Base-by-base conservation (phyloP, 2,888 invertebrate species). In the Cosmorhoe ocellata region DNA sequence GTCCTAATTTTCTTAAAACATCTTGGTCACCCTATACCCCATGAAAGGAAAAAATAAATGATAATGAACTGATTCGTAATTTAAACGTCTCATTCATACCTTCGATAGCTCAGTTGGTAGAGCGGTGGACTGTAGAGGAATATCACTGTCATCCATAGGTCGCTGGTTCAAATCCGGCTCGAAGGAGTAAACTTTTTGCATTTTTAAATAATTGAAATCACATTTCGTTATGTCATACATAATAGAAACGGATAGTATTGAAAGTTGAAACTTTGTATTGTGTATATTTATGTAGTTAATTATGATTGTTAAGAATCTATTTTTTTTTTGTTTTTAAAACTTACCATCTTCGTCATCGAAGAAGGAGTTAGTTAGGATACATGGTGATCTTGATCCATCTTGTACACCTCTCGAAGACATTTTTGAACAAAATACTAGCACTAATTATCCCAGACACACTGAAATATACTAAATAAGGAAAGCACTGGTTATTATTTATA, bases 121-220 rank as follows among this genome's bases (percentile, higher is more conserved):
- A 91, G 90, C 90, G 90, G 90, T 91, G 90, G 90, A 90, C 90
- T 90, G 90, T 91, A 90, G 90, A 57, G 68, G 55, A 44, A 51
- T 18, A 34, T 14, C 46, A 54, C 61, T 71, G 91, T 56, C 33
- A 91, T 91, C 91, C 91, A 91, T 91, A 91, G 91, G 91, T 91
- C 91, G 90, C 91, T 91, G 91, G 91, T 91, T 91, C 91, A 91
- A 91, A 91, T 91, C 91, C 91, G 90, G 91, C 89, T 91, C 91
- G 91, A 91, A 90, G 91, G 91, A 91, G 31, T 57, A 5, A 5
- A 6, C 27, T 71, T 72, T 79, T 74, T 73, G 48, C 32, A 10
- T 54, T 28, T 26, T 50, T 33, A n/a, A n/a, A n/a, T n/a, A n/a
- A n/a, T n/a, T n/a, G n/a, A n/a, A n/a, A n/a, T n/a, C n/a, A n/a